Evolutionary conservation across 2,797 vertebrate species (phyloP), one percentile per base, ranked within the genome.

Genomic region (Hypotaenidia okinawae): DNA sequence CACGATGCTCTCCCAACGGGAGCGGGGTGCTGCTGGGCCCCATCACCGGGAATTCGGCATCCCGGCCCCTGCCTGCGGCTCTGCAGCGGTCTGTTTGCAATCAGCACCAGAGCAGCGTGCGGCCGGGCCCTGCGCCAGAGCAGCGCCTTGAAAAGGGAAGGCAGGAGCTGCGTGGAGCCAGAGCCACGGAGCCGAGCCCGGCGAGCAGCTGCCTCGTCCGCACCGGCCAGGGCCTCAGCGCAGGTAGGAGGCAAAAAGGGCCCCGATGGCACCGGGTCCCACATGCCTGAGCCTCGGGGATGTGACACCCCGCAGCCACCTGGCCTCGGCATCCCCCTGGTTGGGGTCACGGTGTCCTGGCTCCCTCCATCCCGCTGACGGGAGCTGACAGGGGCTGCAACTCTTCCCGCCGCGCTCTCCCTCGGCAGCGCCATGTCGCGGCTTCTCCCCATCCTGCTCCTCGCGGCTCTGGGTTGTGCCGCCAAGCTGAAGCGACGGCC

Each of bases 401-500:
- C 28, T 35, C 24, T 35, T 33, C 54, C 58, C 59, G 30, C 59
- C 10, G 1, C 2, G 16, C 9, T 35, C 23, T 35, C 5, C 39
- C 13, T 8, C 6, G 19, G 43, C 87, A 78, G 90, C 12, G 13
- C 27, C 92, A 96, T 95, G 96, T 51, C 66, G 4, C 39, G 30
- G 39, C 76, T 97, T 24, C 67, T 97, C 22, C 68, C 74, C 4
- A 14, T 98, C 22, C 35, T 98, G 62, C 23, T 98, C 21, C 61
- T 98, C 3, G 73, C 89, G 5, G 87, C 96, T 13, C 41, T 98
- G 78, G 95, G 96, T 77, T 90, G 69, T 3, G 97, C 98, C 6
- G 95, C 97, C 81, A 97, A 95, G 81, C 96, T 54, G 37, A 96
- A 93, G 97, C 98, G 95, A 69, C 94, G 97, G 86, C 97, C 97